phyloP scores from a whole-genome alignment of 2,113 vertebrate genomes.

The Vombatus ursinus region DNA sequence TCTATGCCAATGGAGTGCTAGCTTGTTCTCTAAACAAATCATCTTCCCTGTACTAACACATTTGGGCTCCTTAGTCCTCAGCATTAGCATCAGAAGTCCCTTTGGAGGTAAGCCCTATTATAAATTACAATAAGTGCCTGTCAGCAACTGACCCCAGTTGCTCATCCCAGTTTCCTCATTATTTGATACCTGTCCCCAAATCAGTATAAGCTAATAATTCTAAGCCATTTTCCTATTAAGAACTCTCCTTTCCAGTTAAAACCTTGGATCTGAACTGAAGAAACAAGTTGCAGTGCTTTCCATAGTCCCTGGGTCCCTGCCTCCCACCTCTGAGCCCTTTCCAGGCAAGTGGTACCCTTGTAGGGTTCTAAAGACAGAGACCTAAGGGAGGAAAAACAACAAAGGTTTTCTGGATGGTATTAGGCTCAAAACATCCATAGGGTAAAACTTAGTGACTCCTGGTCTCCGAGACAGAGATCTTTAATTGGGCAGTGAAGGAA shows the following conservation, averaged over 20 bases:
- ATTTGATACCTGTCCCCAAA: neutral
- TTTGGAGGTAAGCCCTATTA: neutral
- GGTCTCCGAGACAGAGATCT: neutral
- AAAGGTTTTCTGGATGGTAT: neutral
- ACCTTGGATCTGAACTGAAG: neutral
- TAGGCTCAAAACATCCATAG: neutral
- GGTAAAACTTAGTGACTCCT: constrained; percentile 1
- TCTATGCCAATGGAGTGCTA: neutral
- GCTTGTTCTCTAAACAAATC: neutral
- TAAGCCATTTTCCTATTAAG: neutral
- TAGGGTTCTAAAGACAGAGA: neutral
- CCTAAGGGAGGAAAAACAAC: neutral
- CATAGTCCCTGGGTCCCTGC: neutral
- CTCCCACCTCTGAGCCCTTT: neutral
- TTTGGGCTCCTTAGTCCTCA: neutral
- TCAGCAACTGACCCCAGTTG: neutral
- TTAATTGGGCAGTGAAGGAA: neutral
- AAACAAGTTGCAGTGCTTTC: neutral
- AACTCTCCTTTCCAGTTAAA: neutral
- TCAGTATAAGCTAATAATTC: neutral
- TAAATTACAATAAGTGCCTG: neutral
- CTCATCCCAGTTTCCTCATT: neutral
- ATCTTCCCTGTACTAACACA: neutral
- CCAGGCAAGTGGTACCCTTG: neutral
- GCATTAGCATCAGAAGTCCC: neutral